A percentile compares a stretch with the other conserved stretches of the same genome.
phyloP scores from a whole-genome alignment of 1,140 invertebrate species.

The Ceratosolen solmsi region DNA sequence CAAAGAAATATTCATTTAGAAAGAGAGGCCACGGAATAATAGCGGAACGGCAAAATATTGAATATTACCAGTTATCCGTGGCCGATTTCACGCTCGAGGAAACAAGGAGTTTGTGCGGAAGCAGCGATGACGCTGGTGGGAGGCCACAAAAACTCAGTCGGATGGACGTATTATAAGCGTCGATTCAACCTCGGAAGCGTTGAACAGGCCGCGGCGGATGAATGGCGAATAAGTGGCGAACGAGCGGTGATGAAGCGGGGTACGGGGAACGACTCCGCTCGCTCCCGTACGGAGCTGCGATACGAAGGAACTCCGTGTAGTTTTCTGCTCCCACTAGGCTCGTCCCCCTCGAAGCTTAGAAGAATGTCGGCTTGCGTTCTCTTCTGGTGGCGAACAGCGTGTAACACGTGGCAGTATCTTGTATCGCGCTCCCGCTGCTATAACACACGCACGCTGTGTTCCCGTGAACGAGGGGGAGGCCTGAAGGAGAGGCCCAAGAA shows the following conservation, averaged over 20 bases:
- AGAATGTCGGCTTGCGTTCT: conserved; percentile 64
- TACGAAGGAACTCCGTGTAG: background rate
- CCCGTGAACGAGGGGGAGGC: conserved; percentile 37
- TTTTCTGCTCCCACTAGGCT: background rate
- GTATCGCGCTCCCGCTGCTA: conserved; percentile 72
- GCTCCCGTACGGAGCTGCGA: background rate
- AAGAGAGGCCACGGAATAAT: too few relatives aligned
- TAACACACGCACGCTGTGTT: conserved; percentile 33
- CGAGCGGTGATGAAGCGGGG: too few relatives aligned
- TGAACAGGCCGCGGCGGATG: too few relatives aligned
- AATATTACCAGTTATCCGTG: too few relatives aligned
- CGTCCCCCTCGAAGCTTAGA: conserved; percentile 32
- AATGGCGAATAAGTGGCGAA: too few relatives aligned
- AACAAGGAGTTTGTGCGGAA: background rate
- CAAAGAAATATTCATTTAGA: too few relatives aligned
- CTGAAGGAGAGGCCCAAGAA: background rate
- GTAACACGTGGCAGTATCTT: conserved; percentile 74
- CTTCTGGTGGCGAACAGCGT: conserved; percentile 73
- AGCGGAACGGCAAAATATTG: too few relatives aligned
- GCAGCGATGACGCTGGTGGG: background rate
- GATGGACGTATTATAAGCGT: too few relatives aligned
- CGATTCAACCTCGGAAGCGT: too few relatives aligned
- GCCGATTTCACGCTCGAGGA: background rate
- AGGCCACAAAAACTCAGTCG: too few relatives aligned
- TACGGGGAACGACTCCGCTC: background rate